Conservation (phyloP, 1,140 invertebrate species). For the Muscidifurax raptorellus region DNA sequence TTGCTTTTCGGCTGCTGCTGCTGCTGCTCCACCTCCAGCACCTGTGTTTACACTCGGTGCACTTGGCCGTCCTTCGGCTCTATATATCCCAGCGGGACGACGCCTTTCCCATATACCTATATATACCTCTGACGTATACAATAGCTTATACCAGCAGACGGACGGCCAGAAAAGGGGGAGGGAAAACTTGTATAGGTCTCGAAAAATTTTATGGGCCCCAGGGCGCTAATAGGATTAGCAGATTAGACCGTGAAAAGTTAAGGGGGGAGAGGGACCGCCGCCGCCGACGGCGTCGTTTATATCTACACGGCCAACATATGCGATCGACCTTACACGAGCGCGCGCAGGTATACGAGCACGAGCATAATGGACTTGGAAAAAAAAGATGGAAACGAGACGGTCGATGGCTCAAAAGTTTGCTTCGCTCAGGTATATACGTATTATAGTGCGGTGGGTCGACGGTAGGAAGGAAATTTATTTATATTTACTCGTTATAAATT, state of each 20-base stretch:
- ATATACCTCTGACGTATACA: neutral
- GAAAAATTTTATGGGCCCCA: conserved; percentile 59
- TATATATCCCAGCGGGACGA: neutral
- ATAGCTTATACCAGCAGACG: neutral
- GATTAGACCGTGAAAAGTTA: conserved; percentile 57
- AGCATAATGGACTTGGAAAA: neutral
- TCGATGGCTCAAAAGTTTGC: neutral
- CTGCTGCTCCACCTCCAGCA: conserved; percentile 38
- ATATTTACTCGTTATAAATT: neutral
- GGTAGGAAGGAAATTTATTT: neutral
- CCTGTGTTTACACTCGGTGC: conserved; percentile 59
- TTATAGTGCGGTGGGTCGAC: too few relatives aligned
- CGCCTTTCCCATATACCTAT: neutral
- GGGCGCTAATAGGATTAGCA: conserved; percentile 64
- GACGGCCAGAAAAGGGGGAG: neutral
- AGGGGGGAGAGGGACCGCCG: conserved; percentile 22
- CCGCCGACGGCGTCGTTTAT: conserved; percentile 1
- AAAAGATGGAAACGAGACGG: neutral
- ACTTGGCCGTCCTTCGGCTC: conserved; percentile 48
- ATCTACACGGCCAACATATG: neutral
- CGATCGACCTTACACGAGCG: neutral
- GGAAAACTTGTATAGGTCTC: conserved; percentile 16
- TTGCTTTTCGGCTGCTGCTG: neutral
- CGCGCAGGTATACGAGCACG: neutral
- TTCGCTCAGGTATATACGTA: neutral